Percentiles rank a stretch among this genome's conserved stretches.
Conservation (phyloP, 1,140 invertebrate genomes). For the Drosophila yakuba region DNA sequence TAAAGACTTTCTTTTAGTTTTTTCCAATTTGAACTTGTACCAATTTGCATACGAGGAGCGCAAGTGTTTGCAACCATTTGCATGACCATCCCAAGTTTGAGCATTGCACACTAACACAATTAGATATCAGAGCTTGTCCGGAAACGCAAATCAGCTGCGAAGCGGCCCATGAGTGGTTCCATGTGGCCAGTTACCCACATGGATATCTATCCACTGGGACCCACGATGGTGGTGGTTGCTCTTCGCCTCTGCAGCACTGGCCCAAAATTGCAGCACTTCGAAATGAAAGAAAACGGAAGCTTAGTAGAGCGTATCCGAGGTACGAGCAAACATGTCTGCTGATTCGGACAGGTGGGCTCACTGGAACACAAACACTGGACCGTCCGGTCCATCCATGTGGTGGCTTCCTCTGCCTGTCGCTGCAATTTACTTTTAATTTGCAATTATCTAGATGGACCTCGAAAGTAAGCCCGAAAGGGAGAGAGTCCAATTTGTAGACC, state of each 20-base stretch:
- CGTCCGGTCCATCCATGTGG: conserved; percentile 20
- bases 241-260: conserved; percentile 38
- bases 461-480: conserved; percentile 54
- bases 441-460: conserved; percentile 21
- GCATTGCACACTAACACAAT: conserved; percentile 73
- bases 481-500: conserved; percentile 19
- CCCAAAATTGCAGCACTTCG: conserved; percentile 52
- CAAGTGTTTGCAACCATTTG: conserved; percentile 32
- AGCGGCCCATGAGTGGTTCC: conserved; percentile 35
- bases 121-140: conserved; percentile 68
- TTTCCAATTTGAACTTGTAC: conserved; percentile 8
- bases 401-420: conserved; percentile 44
- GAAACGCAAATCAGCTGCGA: conserved; percentile 61
- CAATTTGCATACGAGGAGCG: conserved; percentile 23
- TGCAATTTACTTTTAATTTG: conserved; percentile 57
- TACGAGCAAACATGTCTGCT: conserved; percentile 63
- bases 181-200: conserved; percentile 41
- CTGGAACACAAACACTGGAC: conserved; percentile 56
- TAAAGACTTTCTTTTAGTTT: not conserved
- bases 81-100: conserved; percentile 38
- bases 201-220: conserved; percentile 4
- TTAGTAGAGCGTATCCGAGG: conserved; percentile 77
- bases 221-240: conserved; percentile 31
- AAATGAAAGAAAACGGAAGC: conserved; percentile 67
- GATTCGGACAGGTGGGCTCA: conserved; percentile 57